A percentile compares a stretch with the other conserved stretches of the same genome.
Evolutionary conservation across 2,797 vertebrate species (phyloP).

Genomic region (Anas georgica): DNA sequence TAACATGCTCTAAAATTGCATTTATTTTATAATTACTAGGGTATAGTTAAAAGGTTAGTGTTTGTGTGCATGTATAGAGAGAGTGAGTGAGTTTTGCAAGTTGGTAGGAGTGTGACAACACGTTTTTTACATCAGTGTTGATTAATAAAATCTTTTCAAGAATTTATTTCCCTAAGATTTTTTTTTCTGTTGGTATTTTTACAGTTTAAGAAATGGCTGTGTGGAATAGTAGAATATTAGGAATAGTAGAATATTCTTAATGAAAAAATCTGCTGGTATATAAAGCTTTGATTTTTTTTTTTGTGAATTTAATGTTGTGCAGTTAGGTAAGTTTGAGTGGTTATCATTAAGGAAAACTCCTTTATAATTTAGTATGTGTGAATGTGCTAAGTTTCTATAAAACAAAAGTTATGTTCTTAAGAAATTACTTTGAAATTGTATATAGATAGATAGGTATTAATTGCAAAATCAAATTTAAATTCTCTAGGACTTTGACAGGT

Average conservation of each 20-base stretch:
- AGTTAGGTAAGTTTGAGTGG: not conserved
- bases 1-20: not conserved
- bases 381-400: not conserved
- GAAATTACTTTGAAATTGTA: not conserved
- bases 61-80: not conserved
- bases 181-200: not conserved
- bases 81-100: not conserved
- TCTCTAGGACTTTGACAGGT: not conserved
- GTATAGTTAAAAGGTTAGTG: not conserved
- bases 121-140: not conserved
- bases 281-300: not conserved
- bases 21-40: conserved; percentile 26
- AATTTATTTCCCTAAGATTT: not conserved
- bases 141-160: not conserved
- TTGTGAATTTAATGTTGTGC: not conserved
- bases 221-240: not conserved
- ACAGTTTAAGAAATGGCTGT: not conserved
- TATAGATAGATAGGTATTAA: not conserved
- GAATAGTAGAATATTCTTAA: not conserved
- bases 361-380: not conserved
- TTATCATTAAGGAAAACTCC: not conserved
- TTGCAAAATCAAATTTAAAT: not conserved
- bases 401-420: not conserved
- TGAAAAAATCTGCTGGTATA: not conserved
- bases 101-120: not conserved